Conservation (phyloP, 1,140 invertebrate genomes). For the Drosophila simulans region DNA sequence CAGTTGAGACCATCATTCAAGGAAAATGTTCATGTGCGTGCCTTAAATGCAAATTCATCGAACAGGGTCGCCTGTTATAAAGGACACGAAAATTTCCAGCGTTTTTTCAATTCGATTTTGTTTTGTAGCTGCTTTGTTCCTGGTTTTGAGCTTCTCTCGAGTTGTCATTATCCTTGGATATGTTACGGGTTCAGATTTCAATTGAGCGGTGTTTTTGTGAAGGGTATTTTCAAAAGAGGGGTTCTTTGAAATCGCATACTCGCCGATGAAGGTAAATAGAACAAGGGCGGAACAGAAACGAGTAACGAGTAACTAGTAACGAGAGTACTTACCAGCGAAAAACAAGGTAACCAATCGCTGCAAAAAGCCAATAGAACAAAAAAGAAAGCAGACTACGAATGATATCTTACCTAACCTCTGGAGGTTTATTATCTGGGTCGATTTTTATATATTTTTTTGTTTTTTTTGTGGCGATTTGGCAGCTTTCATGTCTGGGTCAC, state of each 20-base stretch:
- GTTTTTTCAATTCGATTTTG: neutral
- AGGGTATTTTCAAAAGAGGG: neutral
- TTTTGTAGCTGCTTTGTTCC: conserved; percentile 18
- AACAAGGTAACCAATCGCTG: conserved; percentile 50
- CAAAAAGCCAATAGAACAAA: conserved; percentile 65
- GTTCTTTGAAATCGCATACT: conserved; percentile 16
- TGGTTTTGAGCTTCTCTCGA: conserved; percentile 9
- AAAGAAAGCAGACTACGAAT: conserved; percentile 54
- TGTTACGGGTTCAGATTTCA: conserved; percentile 45
- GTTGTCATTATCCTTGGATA: conserved; percentile 46
- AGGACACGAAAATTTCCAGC: conserved; percentile 73
- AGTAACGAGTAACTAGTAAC: conserved; percentile 60
- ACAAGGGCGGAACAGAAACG: conserved; percentile 31
- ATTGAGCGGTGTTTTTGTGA: conserved; percentile 27
- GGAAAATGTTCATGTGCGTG: conserved; percentile 79
- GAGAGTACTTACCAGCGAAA: conserved; percentile 62
- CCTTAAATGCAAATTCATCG: conserved; percentile 81
- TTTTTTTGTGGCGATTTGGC: conserved; percentile 21
- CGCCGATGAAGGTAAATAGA: conserved; percentile 32
- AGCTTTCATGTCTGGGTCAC: conserved; percentile 66
- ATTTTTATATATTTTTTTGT: conserved; percentile 4
- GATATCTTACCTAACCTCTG: conserved; percentile 77
- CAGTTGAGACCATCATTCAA: conserved; percentile 83
- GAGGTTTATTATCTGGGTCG: conserved; percentile 29
- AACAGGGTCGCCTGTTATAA: conserved; percentile 70